These are phyloP conservation scores for Eulacestoma nigropectus DNA, from an alignment of 2,113 vertebrate genomes.

Conservation along the genomic window DNA sequence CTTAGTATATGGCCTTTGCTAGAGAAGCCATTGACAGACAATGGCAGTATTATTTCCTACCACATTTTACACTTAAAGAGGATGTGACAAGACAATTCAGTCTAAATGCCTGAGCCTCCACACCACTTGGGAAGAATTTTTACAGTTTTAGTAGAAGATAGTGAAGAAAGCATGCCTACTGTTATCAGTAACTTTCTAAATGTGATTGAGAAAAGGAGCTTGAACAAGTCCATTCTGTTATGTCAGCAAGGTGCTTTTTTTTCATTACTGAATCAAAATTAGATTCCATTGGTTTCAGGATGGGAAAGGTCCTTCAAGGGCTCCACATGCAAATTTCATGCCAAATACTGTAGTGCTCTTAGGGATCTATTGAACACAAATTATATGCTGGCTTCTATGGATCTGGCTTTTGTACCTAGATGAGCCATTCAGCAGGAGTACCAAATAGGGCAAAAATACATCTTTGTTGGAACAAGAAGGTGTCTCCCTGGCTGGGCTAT, in stretches of 20 bases:
- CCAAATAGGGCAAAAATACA: neutral
- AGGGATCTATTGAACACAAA: conserved; percentile 45
- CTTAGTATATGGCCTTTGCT: neutral
- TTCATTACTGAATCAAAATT: neutral
- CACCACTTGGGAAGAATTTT: neutral
- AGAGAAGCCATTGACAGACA: neutral
- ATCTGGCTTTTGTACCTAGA: conserved; percentile 34
- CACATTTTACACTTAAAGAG: neutral
- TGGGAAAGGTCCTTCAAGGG: neutral
- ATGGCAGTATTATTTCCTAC: neutral
- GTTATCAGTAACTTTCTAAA: neutral
- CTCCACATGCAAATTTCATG: neutral
- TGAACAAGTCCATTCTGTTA: neutral
- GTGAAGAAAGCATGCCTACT: neutral
- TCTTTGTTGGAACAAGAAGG: conserved; percentile 14
- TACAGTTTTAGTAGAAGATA: neutral
- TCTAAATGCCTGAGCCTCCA: neutral
- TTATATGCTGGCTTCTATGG: neutral
- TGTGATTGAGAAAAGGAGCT: neutral
- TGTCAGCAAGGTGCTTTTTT: neutral
- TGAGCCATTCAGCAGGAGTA: conserved; percentile 14
- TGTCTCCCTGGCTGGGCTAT: neutral
- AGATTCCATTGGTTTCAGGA: neutral
- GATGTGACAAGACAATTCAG: neutral
- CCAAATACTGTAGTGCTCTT: conserved; percentile 16